Evolutionary conservation across 2,113 vertebrate species (phyloP), one percentile per base, ranked within the genome.

Genomic region (Gracilinanus agilis): DNA sequence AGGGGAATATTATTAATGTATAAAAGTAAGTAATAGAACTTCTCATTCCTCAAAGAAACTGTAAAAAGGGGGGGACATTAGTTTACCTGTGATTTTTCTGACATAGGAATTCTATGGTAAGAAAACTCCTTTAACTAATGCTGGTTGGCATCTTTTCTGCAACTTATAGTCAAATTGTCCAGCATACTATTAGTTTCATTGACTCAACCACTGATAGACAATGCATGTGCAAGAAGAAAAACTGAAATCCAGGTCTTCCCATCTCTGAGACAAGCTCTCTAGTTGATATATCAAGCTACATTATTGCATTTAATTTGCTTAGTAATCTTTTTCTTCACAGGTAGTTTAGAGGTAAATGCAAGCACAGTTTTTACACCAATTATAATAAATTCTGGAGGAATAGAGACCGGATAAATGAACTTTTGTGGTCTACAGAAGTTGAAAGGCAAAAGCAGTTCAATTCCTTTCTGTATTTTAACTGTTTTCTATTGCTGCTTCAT

Each of bases 391-490:
- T 94, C 54, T 96, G 44, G 92, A 94, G 54, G 58, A 89, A 75
- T 21, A 93, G 25, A 75, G 49, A 92, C 55, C 92, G 91, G 94
- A 94, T 0, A 90, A 2, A 10, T 91, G 83, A 55, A 7, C 83
- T 95, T 93, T 91, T 27, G 88, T 95, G 58, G 53, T 83, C 67
- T 83, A 54, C 55, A 67, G 58, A 92, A 67, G 54, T 96, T 90
- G 91, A 90, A 96, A 97, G 95, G 55, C 24, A 92, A 97, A 96
- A 95, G 93, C 2, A 94, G 44, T 94, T 97, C 92, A 49, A 91
- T 96, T 91, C 75, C 53, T 96, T 96, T 96, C 97, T 94, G 53
- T 96, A 96, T 96, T 92, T 94, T 92, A 90, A 97, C 90, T 97
- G 23, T 96, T 90, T 97, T 92, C 7, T 95, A 34, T 4, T 19